These are phyloP conservation scores for Agrochola lota DNA, from an alignment of 2,888 invertebrate genomes.

Conservation along the genomic window DNA sequence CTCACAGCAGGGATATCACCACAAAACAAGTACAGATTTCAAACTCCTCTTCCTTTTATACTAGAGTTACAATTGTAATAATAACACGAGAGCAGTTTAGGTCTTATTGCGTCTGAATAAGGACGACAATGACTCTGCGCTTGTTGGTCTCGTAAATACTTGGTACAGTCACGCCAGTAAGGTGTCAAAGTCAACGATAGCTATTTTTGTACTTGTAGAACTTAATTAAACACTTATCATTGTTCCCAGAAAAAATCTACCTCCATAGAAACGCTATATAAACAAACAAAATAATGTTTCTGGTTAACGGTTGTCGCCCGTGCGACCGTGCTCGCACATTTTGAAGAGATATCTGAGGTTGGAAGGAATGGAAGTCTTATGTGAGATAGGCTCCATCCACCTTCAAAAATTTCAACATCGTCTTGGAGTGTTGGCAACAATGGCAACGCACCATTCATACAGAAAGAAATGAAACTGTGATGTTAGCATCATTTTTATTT, in stretches of 20 bases:
- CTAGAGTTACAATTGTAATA: not conserved
- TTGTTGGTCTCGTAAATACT: not conserved
- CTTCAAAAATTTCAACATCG: not conserved
- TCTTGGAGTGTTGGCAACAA: not conserved
- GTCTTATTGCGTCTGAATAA: constrained; percentile 15
- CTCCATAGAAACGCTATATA: not conserved
- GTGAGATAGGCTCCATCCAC: not conserved
- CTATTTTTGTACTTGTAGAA: constrained; percentile 10
- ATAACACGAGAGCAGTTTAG: not conserved
- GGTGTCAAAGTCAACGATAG: not conserved
- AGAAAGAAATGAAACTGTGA: constrained; percentile 13
- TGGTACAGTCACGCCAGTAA: constrained; percentile 21
- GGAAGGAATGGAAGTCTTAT: not conserved
- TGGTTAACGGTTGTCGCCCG: not conserved
- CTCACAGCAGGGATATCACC: constrained; percentile 2
- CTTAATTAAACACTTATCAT: constrained; percentile 3
- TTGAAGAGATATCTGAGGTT: constrained; percentile 1
- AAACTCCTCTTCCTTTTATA: constrained; percentile 33
- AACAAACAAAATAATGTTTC: constrained; percentile 11
- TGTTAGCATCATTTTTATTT: not conserved
- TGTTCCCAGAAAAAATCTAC: constrained; percentile 3
- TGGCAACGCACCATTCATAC: not conserved
- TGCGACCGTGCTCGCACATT: constrained; percentile 4
- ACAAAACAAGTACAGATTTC: constrained; percentile 27
- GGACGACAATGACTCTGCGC: not conserved